phyloP scores from a whole-genome alignment of 2,888 invertebrate species.

The Merodon equestris region DNA sequence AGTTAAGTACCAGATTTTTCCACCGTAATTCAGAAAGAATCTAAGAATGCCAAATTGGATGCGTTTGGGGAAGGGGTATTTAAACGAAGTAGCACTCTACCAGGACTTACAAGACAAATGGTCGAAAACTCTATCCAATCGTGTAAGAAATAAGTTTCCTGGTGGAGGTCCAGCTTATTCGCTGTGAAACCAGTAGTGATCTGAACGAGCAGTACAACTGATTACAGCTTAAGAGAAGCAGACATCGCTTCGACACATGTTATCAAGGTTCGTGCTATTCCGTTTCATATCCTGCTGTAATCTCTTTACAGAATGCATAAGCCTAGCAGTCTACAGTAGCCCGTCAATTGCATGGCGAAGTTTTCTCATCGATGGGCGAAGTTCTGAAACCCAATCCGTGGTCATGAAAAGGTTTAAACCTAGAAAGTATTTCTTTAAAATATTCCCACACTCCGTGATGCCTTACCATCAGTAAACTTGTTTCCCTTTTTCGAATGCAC shows the following conservation, averaged over 20 bases:
- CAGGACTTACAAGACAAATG: too few species aligned
- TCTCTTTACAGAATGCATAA: constrained; percentile 91
- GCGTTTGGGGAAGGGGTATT: too few species aligned
- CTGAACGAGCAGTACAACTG: too few species aligned
- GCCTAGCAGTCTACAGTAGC: constrained; percentile 85
- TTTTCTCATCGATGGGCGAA: constrained; percentile 89
- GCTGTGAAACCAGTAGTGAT: too few species aligned
- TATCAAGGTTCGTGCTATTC: constrained; percentile 85
- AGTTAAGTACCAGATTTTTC: too few species aligned
- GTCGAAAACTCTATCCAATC: too few species aligned
- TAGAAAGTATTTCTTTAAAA: constrained; percentile 54
- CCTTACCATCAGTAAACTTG: constrained; percentile 84
- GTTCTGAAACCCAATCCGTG: constrained; percentile 87
- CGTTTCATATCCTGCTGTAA: constrained; percentile 88
- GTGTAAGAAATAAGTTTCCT: too few species aligned
- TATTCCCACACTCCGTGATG: neutral
- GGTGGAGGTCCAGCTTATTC: too few species aligned
- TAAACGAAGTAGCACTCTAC: too few species aligned
- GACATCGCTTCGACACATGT: constrained; percentile 91
- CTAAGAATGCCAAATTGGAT: too few species aligned
- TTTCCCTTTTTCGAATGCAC: constrained; percentile 82
- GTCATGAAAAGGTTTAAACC: constrained; percentile 84
- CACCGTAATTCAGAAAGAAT: too few species aligned
- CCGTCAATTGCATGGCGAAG: constrained; percentile 89
- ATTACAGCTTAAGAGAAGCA: constrained; percentile 94